Conservation (phyloP, 2,888 invertebrate species). For the Melanostoma mellinum region DNA sequence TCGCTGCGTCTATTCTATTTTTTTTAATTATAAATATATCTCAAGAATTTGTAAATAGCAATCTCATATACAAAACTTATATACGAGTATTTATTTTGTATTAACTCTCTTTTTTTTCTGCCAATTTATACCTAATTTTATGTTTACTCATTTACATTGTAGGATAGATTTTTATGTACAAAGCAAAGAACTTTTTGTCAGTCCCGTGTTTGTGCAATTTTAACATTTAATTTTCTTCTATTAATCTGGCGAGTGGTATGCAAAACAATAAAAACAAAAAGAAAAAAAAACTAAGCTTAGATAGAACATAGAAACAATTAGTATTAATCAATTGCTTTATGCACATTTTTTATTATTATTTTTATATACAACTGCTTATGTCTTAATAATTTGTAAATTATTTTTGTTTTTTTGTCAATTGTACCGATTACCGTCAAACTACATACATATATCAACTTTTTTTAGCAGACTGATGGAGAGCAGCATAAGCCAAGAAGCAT, state of each 20-base stretch:
- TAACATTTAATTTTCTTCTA: too few relatives aligned
- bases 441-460: not conserved
- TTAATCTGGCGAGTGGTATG: conserved; percentile 9
- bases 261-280: conserved; percentile 9
- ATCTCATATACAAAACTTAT: conserved; percentile 40
- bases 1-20: conserved; percentile 23
- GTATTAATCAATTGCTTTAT: conserved; percentile 64
- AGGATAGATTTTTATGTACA: conserved; percentile 5
- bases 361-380: conserved; percentile 15
- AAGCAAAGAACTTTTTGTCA: not conserved
- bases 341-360: conserved; percentile 5
- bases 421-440: not conserved
- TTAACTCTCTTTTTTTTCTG: conserved; percentile 5
- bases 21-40: conserved; percentile 20
- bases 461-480: not conserved
- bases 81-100: conserved; percentile 41
- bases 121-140: conserved; percentile 12
- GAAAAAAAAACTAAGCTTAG: conserved; percentile 54
- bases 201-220: not conserved
- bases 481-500: not conserved
- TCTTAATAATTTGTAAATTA: not conserved
- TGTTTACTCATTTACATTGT: conserved; percentile 5
- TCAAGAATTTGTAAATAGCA: conserved; percentile 60
- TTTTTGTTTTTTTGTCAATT: conserved; percentile 20
- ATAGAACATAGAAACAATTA: conserved; percentile 64